Evolutionary conservation across 53 echinoderm and acorn worm species (phyloP), one percentile per base, ranked within the genome.

Genomic region (Stichopus horrens): DNA sequence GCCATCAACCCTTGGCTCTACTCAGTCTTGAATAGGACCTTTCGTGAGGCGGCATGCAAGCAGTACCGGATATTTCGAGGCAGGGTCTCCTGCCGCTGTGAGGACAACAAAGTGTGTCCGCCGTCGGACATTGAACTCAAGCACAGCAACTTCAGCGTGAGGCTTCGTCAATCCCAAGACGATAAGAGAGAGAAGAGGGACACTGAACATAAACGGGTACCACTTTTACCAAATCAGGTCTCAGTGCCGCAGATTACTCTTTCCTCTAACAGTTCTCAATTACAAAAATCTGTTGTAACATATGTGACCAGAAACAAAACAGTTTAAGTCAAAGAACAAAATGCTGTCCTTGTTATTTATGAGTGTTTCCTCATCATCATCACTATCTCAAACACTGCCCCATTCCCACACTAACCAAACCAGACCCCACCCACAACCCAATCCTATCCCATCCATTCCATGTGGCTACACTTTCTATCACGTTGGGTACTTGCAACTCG

Each of bases 1-100:
- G 96, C 96, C 82, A 95, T 96, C 89, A 96, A 96, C 83, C 96
- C 96, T 20, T 96, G 96, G 96, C 95, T 96, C 57, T 95, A 96
- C 87, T 91, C 95, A 18, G 83, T 96, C 21, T 90, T 96, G 18
- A 96, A 96, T 87, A 88, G 88, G 14, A 90, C 96, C 65, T 96
- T 96, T 91, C 89, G 96, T 11, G 59, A 74, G 4, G 94, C 91
- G 51, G 88, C 92, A 88, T 71, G 86, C 54, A 84, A 92, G 84
- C 86, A 89, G 18, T 21, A 77, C 77, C 23, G 13, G 52, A 8
- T 22, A 11, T 14, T 63, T 76, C 77, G 52, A 4, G 54, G 52
- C 10, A 76, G 57, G 86, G 86, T 54, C 58, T 59, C 16, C 54
- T 75, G 76, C 83, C 74, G 88, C 88, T 90, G 63, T 71, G 75